Conservation (phyloP, 2,888 invertebrate genomes). For the Tiphia femorata region DNA sequence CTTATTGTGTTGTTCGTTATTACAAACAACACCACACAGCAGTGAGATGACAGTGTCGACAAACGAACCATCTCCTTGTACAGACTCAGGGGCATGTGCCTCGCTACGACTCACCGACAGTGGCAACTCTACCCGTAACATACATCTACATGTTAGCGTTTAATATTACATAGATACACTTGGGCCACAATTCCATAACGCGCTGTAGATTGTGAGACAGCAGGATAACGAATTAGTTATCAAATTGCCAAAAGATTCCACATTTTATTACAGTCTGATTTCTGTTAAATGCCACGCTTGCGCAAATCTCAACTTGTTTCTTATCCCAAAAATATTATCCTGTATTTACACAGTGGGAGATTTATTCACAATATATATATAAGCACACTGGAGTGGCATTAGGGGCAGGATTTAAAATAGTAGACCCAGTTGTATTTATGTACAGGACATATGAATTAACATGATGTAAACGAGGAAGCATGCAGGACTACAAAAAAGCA, state of each 20-base stretch:
- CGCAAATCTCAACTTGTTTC: background rate
- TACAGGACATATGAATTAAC: slow-evolving; percentile 32
- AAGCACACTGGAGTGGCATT: too few relatives aligned
- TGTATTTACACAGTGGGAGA: too few relatives aligned
- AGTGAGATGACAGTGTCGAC: slow-evolving; percentile 66
- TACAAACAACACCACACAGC: slow-evolving; percentile 67
- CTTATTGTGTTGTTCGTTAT: slow-evolving; percentile 64
- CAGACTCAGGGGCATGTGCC: slow-evolving; percentile 56
- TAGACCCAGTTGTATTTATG: slow-evolving; percentile 57
- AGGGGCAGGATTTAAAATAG: too few relatives aligned
- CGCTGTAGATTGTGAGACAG: background rate
- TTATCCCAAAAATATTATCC: too few relatives aligned
- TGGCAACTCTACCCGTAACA: slow-evolving; percentile 64
- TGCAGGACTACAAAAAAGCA: too few relatives aligned
- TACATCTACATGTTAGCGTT: slow-evolving; percentile 61
- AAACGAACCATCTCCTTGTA: slow-evolving; percentile 62
- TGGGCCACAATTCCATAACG: slow-evolving; percentile 36
- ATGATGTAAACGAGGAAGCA: slow-evolving; percentile 20
- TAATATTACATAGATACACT: slow-evolving; percentile 53
- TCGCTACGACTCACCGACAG: slow-evolving; percentile 59
- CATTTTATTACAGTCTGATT: too few relatives aligned
- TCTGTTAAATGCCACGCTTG: too few relatives aligned
- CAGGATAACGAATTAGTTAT: background rate
- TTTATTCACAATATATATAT: too few relatives aligned
- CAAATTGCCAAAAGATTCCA: too few relatives aligned